phyloP scores from a whole-genome alignment of 2,888 invertebrate species.

The Mayetiola destructor region DNA sequence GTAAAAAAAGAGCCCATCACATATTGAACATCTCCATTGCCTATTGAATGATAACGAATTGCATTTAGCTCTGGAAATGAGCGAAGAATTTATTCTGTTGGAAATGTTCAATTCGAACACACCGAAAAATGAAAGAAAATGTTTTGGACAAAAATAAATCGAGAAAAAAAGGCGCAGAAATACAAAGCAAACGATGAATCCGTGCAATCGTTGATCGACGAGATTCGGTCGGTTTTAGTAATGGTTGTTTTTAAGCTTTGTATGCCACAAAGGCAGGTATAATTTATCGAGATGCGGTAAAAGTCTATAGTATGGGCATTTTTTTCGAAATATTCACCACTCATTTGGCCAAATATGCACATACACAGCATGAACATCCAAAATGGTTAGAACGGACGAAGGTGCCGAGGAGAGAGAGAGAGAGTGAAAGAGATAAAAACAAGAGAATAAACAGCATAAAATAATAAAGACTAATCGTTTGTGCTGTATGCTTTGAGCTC shows the following conservation, averaged over 20 bases:
- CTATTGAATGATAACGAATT: not conserved
- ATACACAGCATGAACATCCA: not conserved
- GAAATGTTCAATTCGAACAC: too few relatives aligned
- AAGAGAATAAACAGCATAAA: too few relatives aligned
- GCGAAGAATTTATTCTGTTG: too few relatives aligned
- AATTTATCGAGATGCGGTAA: constrained; percentile 10
- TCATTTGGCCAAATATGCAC: not conserved
- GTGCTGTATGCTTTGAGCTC: not conserved
- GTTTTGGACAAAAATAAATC: not conserved
- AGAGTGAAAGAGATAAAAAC: not conserved
- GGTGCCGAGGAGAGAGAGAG: not conserved
- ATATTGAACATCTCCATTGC: not conserved
- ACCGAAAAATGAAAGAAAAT: too few relatives aligned
- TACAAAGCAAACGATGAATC: not conserved
- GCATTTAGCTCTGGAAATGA: constrained; percentile 2
- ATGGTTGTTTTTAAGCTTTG: not conserved
- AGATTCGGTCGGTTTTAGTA: not conserved
- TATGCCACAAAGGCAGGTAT: constrained; percentile 2
- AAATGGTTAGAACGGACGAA: not conserved
- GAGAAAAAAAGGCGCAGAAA: not conserved
- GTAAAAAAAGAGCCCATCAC: not conserved
- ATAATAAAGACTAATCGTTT: constrained; percentile 12
- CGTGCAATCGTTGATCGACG: too few relatives aligned
- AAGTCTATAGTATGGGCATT: constrained; percentile 3
- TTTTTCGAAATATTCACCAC: not conserved